Evolutionary conservation across 2,888 invertebrate species (phyloP), one percentile per base, ranked within the genome.

Genomic region (Timema podura): DNA sequence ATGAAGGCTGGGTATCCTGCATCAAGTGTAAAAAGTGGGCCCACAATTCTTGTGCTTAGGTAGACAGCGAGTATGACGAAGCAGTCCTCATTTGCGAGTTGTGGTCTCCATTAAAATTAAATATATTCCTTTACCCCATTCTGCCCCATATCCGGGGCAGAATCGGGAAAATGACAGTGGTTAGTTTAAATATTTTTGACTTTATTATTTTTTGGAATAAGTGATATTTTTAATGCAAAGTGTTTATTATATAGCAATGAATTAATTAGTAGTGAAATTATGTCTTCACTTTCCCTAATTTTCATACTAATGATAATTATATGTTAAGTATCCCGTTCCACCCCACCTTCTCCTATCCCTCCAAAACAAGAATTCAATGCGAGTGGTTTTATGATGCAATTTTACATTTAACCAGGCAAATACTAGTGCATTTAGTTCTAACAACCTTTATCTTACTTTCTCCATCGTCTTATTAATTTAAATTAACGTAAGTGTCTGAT

Each of bases 51-150:
- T 71, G 71, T 67, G 64, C 71, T 48, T 48, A 48, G 13, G 59
- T 73, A n/a, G 69, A 71, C 15, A 67, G 66, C n/a, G 71, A 73
- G 7, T 67, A 65, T 67, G 69, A 72, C 44, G 73, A 67, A 67
- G 47, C 59, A 11, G 15, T 65, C 6, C 64, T 70, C 8, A 45
- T 64, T 44, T 64, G 64, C 30, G 46, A 64, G 30, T 30, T 64
- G 16, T 8, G 16, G 5, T 5, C 16, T 44, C 6, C 8, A 30
- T 8, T 6, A 64, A 1, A 30, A 16, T 6, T 44, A 6, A 44
- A 64, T n/a, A 44, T 15, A 9, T 64, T 64, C n/a, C 16, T 5
- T 45, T 64, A n/a, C 6, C 64, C 64, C 64, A 9, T 64, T 64
- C 64, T 64, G 64, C 16, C 64, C 64, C 64, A 10, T n/a, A 30